Conservation (phyloP, 1,140 invertebrate genomes). For the Drosophila sp. region DNA sequence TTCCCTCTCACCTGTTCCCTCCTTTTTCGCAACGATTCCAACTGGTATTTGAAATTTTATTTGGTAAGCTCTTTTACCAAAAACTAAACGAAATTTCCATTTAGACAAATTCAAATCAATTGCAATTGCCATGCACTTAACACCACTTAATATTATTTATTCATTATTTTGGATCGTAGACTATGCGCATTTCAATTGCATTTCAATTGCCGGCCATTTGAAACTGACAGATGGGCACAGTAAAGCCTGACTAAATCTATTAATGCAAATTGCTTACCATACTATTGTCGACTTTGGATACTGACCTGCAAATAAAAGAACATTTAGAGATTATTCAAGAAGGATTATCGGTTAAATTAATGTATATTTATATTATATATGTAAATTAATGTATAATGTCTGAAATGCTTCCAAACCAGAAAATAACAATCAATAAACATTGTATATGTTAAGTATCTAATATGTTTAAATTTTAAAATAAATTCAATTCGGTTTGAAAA, state of each 20-base stretch:
- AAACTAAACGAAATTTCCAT: conserved; percentile 37
- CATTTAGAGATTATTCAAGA: not conserved
- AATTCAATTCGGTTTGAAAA: no score
- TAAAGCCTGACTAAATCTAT: not conserved
- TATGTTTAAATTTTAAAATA: no score
- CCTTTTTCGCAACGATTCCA: no score
- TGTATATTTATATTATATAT: no score
- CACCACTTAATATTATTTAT: conserved; percentile 48
- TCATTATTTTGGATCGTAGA: conserved; percentile 25
- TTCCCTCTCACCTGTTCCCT: not conserved
- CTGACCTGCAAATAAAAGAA: conserved; percentile 21
- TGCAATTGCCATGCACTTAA: conserved; percentile 41
- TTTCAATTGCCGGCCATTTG: conserved; percentile 11
- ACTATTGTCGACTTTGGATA: not conserved
- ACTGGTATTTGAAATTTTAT: not conserved
- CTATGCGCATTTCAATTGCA: not conserved
- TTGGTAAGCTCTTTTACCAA: conserved; percentile 9
- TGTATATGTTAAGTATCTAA: no score
- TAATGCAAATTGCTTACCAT: not conserved
- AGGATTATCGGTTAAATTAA: no score
- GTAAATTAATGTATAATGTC: no score
- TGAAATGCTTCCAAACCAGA: no score
- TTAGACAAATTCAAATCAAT: conserved; percentile 42
- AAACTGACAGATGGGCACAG: not conserved
- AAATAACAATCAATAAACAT: no score